Percentiles rank a stretch among this genome's conserved stretches.
phyloP scores from a whole-genome alignment of 2,113 vertebrate species.

The Grammomys dolichurus region DNA sequence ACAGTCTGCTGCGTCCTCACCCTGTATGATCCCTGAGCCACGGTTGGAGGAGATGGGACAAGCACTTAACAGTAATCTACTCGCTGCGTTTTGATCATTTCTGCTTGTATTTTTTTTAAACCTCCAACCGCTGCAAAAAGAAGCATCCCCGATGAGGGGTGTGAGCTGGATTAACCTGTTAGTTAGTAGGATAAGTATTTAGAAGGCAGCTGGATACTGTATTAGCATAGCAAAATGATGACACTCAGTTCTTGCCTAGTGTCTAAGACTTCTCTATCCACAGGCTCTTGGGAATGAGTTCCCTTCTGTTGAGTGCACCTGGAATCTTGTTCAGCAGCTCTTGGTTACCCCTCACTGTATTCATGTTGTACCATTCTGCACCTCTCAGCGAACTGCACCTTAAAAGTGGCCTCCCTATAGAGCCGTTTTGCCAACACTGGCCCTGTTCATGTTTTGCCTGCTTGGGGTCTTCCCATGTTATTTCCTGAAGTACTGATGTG shows the following conservation, averaged over 20 bases:
- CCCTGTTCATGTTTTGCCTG: neutral
- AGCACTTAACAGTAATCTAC: neutral
- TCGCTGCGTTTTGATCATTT: neutral
- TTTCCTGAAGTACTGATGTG: neutral
- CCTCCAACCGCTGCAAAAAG: neutral
- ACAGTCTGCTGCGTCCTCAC: too few species aligned
- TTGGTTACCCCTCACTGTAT: neutral
- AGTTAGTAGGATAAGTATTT: neutral
- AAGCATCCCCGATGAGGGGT: neutral
- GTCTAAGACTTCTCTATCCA: neutral
- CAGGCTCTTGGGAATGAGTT: neutral
- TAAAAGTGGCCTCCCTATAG: neutral
- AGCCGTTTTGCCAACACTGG: neutral
- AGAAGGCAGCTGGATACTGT: neutral
- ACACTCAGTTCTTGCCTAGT: neutral
- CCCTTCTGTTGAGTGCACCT: neutral
- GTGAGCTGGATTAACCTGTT: neutral
- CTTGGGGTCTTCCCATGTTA: neutral
- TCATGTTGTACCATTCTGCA: neutral
- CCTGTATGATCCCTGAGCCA: too few species aligned
- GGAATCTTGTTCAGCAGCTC: too few species aligned
- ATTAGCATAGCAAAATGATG: neutral
- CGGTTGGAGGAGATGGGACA: neutral
- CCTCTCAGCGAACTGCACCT: neutral
- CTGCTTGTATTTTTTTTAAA: neutral